Evolutionary conservation across 1,140 invertebrate genomes (phyloP), one percentile per base, ranked within the genome.

Genomic region (Drosophila athabasca): DNA sequence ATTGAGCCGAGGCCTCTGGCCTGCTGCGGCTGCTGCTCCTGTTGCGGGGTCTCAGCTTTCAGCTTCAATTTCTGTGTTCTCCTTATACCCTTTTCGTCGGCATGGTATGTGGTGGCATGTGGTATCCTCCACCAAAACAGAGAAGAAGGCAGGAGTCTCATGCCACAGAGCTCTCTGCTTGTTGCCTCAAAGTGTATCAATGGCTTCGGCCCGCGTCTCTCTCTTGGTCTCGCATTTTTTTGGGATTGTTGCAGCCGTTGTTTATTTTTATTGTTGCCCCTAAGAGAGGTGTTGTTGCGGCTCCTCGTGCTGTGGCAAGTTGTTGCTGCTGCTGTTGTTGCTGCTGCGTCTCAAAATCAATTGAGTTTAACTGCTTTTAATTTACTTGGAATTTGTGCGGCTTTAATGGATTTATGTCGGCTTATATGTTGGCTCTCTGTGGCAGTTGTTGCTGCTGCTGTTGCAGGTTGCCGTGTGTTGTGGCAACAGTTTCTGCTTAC

Each of bases 311-410:
- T 66, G 61, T 29, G 19, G 58, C 45, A 13, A 26, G 52, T 39
- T 62, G 24, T 43, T 60, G 50, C 19, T 67, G 50, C 19, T 67
- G 61, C 50, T 73, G 59, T 8, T 69, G 73, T 39, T 67, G 74
- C 17, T 69, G 72, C 51, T 81, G 82, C 82, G 68, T 76, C 81
- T 85, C 78, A 71, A 85, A 85, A 85, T 85, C 82, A 85, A 85
- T 85, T 85, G 82, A 87, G 82, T 85, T 85, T 85, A 85, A 85
- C 83, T 85, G 82, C 82, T 85, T 85, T 85, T 85, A 85, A 85
- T 85, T 85, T 85, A 85, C 66, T 85, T 82, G 82, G 83, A 85
- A 85, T 85, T 85, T 85, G 82, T 81, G 82, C 80, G 71, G 80
- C 80, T 83, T 83, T 83, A 83, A 83, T 83, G 82, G 82, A 85